Evolutionary conservation across 2,797 vertebrate genomes (phyloP).

Genomic region (Dermochelys coriacea): DNA sequence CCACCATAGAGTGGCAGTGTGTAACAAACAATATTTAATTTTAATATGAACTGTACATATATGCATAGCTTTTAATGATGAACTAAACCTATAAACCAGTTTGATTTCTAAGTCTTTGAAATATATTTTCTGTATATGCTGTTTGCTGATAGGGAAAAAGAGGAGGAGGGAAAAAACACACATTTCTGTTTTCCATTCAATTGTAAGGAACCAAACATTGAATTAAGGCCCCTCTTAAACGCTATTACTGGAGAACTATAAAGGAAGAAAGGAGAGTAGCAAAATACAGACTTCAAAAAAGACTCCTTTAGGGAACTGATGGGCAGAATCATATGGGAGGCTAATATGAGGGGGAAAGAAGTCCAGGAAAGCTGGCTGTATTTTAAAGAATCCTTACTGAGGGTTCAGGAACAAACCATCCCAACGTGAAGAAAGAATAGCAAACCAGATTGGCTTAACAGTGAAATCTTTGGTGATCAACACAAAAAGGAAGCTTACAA

Average conservation of each 20-base stretch:
- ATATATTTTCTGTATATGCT: not conserved
- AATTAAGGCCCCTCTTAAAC: not conserved
- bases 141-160: not conserved
- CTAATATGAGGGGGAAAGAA: too few relatives aligned
- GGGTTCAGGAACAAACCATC: too few relatives aligned
- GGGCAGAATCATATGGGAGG: too few relatives aligned
- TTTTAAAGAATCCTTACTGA: too few relatives aligned
- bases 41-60: not conserved
- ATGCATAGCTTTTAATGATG: not conserved
- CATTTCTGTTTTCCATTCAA: not conserved
- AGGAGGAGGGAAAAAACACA: not conserved
- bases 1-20: accelerated
- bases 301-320: too few relatives aligned
- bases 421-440: too few relatives aligned
- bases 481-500: too few relatives aligned
- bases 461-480: too few relatives aligned
- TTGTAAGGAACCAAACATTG: not conserved
- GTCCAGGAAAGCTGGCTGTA: too few relatives aligned
- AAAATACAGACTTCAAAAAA: too few relatives aligned
- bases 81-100: not conserved
- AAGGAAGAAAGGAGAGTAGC: not conserved
- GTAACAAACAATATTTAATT: not conserved
- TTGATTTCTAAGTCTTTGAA: not conserved
- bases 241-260: not conserved
- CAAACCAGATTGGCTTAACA: too few relatives aligned